A percentile compares a stretch with the other conserved stretches of the same genome.
Evolutionary conservation across 1,140 invertebrate species (phyloP).

Genomic region (Leptinotarsa undecemlineata): DNA sequence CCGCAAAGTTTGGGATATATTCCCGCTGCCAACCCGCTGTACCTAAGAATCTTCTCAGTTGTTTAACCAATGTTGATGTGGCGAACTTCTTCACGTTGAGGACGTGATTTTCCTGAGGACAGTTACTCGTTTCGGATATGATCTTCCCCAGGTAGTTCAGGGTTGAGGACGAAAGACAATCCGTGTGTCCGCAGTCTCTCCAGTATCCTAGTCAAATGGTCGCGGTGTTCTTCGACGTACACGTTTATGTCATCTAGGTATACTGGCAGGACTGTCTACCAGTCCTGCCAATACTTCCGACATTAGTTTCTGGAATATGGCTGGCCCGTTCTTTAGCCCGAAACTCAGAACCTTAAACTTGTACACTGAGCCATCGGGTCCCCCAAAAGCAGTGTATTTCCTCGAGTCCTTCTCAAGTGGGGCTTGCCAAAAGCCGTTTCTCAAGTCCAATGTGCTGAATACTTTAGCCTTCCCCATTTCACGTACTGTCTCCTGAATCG

Average conservation of each 20-base stretch:
- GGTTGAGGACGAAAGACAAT: too few species aligned
- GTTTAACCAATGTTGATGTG: too few species aligned
- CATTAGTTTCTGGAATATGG: conserved; percentile 41
- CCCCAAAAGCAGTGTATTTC: conserved; percentile 43
- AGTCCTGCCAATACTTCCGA: conserved; percentile 29
- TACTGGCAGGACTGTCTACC: conserved; percentile 27
- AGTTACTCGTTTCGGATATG: too few species aligned
- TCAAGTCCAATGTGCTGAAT: conserved; percentile 40
- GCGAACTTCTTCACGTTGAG: too few species aligned
- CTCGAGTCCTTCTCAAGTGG: conserved; percentile 17
- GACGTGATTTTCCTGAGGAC: too few species aligned
- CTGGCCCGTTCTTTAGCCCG: conserved; percentile 39
- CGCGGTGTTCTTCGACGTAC: neutral
- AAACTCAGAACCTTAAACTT: conserved; percentile 46
- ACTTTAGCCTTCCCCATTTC: conserved; percentile 22
- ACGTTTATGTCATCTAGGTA: conserved; percentile 32
- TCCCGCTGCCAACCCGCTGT: too few species aligned
- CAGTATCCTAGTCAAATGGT: conserved; percentile 10
- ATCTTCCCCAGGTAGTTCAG: too few species aligned
- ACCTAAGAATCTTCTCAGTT: too few species aligned
- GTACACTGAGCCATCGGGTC: conserved; percentile 32
- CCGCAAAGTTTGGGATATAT: too few species aligned
- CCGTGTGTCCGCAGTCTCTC: too few species aligned
- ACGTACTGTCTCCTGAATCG: conserved; percentile 23
- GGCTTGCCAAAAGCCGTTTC: conserved; percentile 46